A percentile compares a stretch with the other conserved stretches of the same genome.
Conservation (phyloP, 2,888 invertebrate genomes). For the Sinelater perroti region DNA sequence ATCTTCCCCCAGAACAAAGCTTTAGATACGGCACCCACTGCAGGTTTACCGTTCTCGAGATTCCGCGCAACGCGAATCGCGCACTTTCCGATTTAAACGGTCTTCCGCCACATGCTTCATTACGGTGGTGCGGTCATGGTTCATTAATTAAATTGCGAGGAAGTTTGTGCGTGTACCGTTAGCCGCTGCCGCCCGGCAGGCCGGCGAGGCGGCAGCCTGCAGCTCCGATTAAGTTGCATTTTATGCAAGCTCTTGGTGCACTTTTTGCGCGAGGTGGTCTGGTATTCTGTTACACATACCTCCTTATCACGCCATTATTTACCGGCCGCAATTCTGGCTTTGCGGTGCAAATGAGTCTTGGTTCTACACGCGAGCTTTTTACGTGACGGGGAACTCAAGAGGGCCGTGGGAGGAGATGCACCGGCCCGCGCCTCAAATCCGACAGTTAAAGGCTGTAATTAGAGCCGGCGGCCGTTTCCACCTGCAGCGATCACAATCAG, state of each 20-base stretch:
- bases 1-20: too few species aligned
- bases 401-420: too few species aligned
- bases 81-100: too few species aligned
- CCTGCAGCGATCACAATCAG: too few species aligned
- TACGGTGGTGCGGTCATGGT: not conserved
- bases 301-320: constrained; percentile 10
- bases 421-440: too few species aligned
- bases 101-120: not conserved
- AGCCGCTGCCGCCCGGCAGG: not conserved
- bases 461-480: too few species aligned
- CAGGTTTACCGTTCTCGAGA: too few species aligned
- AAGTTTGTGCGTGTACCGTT: not conserved
- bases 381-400: constrained; percentile 1
- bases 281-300: constrained; percentile 29
- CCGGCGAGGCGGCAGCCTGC: not conserved
- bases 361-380: constrained; percentile 9
- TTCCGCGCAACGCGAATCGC: too few species aligned
- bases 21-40: too few species aligned
- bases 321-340: constrained; percentile 10
- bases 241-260: constrained; percentile 21
- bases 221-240: constrained; percentile 22
- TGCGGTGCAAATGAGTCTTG: constrained; percentile 11
- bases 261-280: constrained; percentile 21
- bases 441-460: too few species aligned
- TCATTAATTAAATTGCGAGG: constrained; percentile 1